Conservation (phyloP, 1,140 invertebrate species). For the Aphidius ervi region DNA sequence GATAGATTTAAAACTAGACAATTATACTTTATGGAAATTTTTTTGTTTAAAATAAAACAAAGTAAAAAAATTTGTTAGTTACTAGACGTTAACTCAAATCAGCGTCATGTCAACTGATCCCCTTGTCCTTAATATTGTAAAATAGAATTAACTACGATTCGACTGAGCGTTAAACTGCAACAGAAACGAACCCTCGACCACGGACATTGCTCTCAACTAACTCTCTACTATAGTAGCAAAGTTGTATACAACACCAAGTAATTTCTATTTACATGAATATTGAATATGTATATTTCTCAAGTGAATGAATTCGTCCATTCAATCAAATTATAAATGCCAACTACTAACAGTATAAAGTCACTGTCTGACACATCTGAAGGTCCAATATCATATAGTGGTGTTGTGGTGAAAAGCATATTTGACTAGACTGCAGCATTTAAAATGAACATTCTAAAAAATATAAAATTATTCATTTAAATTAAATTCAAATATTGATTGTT, state of each 20-base stretch:
- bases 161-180: constrained; percentile 7
- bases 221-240: constrained; percentile 6
- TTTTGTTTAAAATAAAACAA: too few species aligned
- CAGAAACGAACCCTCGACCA: background rate
- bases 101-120: constrained; percentile 12
- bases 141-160: constrained; percentile 4
- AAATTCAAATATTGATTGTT: background rate
- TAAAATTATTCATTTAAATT: too few species aligned
- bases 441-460: too few species aligned
- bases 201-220: background rate
- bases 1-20: too few species aligned
- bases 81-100: background rate
- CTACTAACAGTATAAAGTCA: constrained; percentile 45
- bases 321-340: constrained; percentile 42
- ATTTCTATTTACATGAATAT: constrained; percentile 46
- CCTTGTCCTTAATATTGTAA: background rate
- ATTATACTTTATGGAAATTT: too few species aligned
- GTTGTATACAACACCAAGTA: constrained; percentile 30
- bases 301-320: constrained; percentile 39
- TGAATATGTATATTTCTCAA: constrained; percentile 17
- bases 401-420: constrained; percentile 28
- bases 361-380: constrained; percentile 37
- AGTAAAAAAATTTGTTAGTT: too few species aligned
- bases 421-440: constrained; percentile 29
- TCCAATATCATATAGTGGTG: constrained; percentile 35